Evolutionary conservation across 1,140 invertebrate genomes (phyloP), one percentile per base, ranked within the genome.

Genomic region (Elysia chlorotica): DNA sequence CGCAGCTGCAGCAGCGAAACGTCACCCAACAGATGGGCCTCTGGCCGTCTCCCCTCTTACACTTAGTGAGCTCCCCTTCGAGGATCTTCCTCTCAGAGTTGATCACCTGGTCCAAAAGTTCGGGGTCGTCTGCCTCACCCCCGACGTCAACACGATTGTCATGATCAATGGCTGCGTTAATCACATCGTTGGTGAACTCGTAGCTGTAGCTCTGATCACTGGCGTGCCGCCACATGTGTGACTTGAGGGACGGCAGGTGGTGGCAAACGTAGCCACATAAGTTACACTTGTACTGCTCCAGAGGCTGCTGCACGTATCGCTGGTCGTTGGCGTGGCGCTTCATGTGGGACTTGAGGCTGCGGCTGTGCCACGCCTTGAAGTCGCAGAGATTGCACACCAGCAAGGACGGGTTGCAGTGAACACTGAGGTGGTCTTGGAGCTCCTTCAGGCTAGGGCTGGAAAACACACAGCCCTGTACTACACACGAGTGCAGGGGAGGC

Each of bases 221-320:
- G 25, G 86, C 85, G 76, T 87, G 86, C 3, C 85, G 77, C 86
- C 86, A 87, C 85, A 87, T 86, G 78, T 87, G 86, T 0, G 85
- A 87, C 71, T 87, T 87, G 21, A 87, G 75, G 1, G 86, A 87
- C 0, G 86, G 86, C 71, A 87, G 74, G 77, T 87, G 86, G 73
- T 87, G 85, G 67, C 86, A 87, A 10, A 87, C 83, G 71, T 87
- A 87, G 30, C 84, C 84, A 78, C 86, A 87, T n/a, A 87, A 72
- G 67, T 85, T 83, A 79, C 86, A 87, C 70, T 85, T 87, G 74
- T 87, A 87, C 75, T 87, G 86, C 70, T 87, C 86, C 48, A 87
- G 74, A 0, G 85, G 86, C 76, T 87, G 86, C 62, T 85, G 81
- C n/a, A 87, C 84, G 69, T 85, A 85, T 1, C 84, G 75, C 65